phyloP scores from a whole-genome alignment of 2,113 vertebrate genomes.

The Macheiramphus alcinus region DNA sequence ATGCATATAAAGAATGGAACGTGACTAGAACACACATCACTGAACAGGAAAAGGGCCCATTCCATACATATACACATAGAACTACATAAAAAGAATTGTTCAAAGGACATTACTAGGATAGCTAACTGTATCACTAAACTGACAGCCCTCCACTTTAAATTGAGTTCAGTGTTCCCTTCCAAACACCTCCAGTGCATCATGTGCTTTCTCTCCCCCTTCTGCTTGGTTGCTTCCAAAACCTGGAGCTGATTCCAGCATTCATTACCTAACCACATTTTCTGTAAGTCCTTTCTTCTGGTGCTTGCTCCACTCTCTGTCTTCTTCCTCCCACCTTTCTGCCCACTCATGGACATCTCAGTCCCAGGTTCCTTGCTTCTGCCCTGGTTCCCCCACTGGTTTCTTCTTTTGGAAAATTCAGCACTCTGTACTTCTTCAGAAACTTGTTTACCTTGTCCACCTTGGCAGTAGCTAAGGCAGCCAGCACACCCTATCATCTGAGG shows the following conservation, averaged over 20 bases:
- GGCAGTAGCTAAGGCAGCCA: background rate
- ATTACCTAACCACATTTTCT: background rate
- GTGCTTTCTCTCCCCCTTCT: background rate
- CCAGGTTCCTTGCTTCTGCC: background rate
- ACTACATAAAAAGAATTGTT: background rate
- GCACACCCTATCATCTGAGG: fast-evolving
- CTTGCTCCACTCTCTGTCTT: background rate
- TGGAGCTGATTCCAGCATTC: background rate
- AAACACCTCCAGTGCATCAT: background rate
- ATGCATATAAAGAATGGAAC: background rate
- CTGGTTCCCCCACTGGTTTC: background rate
- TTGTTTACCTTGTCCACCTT: background rate
- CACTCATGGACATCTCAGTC: background rate
- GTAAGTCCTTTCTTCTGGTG: background rate
- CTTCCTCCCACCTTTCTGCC: background rate
- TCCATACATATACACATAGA: background rate
- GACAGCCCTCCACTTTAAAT: background rate
- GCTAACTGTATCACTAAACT: background rate
- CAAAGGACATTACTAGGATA: background rate
- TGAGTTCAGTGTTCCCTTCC: background rate
- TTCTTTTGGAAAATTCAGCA: background rate
- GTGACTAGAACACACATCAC: background rate
- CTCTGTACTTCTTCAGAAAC: background rate
- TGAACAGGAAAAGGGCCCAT: background rate
- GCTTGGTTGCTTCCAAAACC: background rate